Evolutionary conservation across 2,888 invertebrate species (phyloP), one percentile per base, ranked within the genome.

Genomic region (Tetrapedia diversipes): DNA sequence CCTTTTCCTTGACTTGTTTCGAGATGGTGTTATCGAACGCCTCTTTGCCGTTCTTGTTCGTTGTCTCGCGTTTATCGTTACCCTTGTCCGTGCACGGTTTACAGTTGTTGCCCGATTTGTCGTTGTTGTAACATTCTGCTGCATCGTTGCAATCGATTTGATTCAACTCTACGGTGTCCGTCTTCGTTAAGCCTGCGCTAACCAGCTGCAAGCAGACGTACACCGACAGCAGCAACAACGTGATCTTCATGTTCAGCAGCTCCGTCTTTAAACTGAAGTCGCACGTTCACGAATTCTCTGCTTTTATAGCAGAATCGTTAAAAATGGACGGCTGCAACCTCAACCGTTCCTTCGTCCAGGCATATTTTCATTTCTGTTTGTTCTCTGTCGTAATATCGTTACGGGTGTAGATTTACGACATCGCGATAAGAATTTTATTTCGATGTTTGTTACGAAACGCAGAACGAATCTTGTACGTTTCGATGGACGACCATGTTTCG

Each of bases 281-380:
- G 3, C 6, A 10, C 11, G 7, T 0, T 2, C 1, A 6, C 11
- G 19, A 14, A 14, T 11, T 1, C 11, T 1, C 14, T 29, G 32
- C 22, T 70, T 70, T 64, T 70, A 70, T 70, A 70, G 32, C 8
- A 27, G 16, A 11, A 8, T 29, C 22, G 11, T 29, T 16, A 29
- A 19, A 22, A 7, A 19, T 7, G 24, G 2, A 16, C 39, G 14
- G 14, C 27, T 41, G 32, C 29, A 16, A 32, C 0, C 1, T 1
- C 24, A 2, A 4, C 4, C 10, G 16, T 29, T 14, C 16, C 11
- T 11, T 19, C 4, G 22, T 43, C 0, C 34, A 6, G 2, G 3
- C 6, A 11, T 49, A 29, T 49, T 67, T 39, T 59, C 39, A 19
- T 29, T 29, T 4, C 7, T 4, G 29, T 22, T 49, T 39, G 4